Evolutionary conservation across 1,140 invertebrate genomes (phyloP).

Genomic region (Drosophila varians): DNA sequence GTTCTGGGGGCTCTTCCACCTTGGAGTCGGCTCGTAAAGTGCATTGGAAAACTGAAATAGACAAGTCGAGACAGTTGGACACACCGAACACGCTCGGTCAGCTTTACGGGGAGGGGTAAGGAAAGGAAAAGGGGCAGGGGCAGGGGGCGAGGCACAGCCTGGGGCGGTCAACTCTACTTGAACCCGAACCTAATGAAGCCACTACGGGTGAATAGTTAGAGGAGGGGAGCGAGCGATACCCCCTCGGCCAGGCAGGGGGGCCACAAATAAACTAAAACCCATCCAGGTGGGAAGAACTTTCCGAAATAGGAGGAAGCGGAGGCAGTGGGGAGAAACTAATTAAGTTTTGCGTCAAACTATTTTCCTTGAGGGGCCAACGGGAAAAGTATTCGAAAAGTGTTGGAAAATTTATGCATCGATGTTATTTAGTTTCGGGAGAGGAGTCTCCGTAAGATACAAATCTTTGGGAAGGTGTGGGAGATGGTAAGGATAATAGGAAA

Average conservation of each 20-base stretch:
- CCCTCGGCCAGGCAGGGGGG: background rate
- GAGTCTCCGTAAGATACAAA: background rate
- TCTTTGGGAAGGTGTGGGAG: too few species aligned
- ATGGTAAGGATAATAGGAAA: too few species aligned
- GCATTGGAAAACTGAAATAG: constrained; percentile 79
- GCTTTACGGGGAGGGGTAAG: background rate
- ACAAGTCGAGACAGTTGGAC: constrained; percentile 75
- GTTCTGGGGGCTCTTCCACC: constrained; percentile 17
- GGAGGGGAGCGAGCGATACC: background rate
- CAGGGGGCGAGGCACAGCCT: constrained; percentile 3
- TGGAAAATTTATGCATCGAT: constrained; percentile 55
- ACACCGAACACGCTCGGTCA: constrained; percentile 30
- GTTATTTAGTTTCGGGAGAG: constrained; percentile 6
- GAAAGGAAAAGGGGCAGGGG: too few species aligned
- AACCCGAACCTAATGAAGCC: constrained; percentile 77
- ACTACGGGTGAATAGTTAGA: constrained; percentile 37
- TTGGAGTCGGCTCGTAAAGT: constrained; percentile 68
- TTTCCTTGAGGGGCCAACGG: constrained; percentile 34
- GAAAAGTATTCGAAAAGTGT: constrained; percentile 38
- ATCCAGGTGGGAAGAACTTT: constrained; percentile 18
- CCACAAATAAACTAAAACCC: constrained; percentile 35
- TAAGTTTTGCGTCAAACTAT: constrained; percentile 79
- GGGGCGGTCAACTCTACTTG: constrained; percentile 66
- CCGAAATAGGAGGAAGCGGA: background rate
- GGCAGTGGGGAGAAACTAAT: constrained; percentile 60